Evolutionary conservation across 1,140 invertebrate species (phyloP).

Genomic region (Diabrotica undecimpunctata): DNA sequence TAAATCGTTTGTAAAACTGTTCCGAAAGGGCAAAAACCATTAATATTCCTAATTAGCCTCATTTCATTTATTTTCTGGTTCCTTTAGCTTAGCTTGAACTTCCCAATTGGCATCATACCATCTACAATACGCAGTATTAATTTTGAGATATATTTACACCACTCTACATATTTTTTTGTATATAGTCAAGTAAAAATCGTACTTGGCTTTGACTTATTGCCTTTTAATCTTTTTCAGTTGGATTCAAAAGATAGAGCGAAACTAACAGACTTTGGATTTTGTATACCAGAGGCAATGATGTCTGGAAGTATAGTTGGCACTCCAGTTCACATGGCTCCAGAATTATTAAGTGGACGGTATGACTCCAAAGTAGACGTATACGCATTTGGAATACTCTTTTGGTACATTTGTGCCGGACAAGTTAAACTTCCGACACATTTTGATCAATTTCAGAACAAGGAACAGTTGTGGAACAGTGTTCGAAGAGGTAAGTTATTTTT

Average conservation of each 20-base stretch:
- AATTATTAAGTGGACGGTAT: conserved; percentile 77
- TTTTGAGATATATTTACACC: too few species aligned
- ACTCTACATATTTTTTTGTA: background rate
- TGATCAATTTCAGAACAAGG: conserved; percentile 84
- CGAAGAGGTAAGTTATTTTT: conserved; percentile 63
- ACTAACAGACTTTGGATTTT: conserved; percentile 87
- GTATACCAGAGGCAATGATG: conserved; percentile 89
- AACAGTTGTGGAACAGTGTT: conserved; percentile 82
- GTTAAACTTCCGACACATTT: conserved; percentile 76
- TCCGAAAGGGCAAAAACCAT: too few species aligned
- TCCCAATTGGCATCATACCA: too few species aligned
- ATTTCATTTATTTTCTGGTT: too few species aligned
- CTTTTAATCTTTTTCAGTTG: conserved; percentile 46
- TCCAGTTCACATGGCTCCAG: conserved; percentile 90
- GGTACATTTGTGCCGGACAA: conserved; percentile 85
- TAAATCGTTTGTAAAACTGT: too few species aligned
- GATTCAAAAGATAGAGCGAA: conserved; percentile 74
- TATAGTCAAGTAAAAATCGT: background rate
- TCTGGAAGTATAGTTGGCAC: conserved; percentile 83
- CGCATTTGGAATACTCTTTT: conserved; percentile 88
- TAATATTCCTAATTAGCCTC: too few species aligned
- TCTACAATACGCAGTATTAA: too few species aligned
- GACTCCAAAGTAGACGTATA: conserved; percentile 86
- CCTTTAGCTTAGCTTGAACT: too few species aligned
- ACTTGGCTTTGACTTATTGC: background rate